Percentiles rank a stretch among this genome's conserved stretches.
Evolutionary conservation across 1,140 invertebrate species (phyloP).

Genomic region (Mya arenaria): DNA sequence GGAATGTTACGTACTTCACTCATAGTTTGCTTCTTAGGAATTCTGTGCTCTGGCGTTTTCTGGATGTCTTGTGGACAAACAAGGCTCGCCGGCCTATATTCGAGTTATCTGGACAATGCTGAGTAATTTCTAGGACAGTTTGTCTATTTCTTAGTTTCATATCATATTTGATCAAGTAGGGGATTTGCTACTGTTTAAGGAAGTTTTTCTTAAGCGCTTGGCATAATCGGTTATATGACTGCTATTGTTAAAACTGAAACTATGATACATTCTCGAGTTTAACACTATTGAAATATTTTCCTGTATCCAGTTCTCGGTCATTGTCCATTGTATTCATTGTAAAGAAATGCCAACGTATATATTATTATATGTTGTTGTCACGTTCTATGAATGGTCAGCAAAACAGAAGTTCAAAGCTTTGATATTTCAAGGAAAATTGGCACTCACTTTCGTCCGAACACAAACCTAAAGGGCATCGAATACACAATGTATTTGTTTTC

Average conservation of each 20-base stretch:
- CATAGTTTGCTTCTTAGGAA: background rate
- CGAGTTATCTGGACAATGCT: background rate
- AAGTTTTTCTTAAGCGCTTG: background rate
- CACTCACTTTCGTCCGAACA: too few relatives aligned
- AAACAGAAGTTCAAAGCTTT: background rate
- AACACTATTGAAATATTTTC: background rate
- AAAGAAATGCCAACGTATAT: background rate
- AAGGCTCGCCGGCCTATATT: slow-evolving; percentile 8
- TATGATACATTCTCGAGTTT: too few relatives aligned
- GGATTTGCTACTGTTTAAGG: background rate
- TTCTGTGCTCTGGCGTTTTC: slow-evolving; percentile 1
- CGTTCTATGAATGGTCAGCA: background rate
- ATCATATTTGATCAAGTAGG: background rate
- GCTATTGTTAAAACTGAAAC: too few relatives aligned
- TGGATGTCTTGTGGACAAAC: slow-evolving; percentile 29
- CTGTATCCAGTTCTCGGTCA: too few relatives aligned
- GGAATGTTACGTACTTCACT: slow-evolving; percentile 26
- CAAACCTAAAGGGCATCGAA: background rate
- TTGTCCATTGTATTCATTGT: too few relatives aligned
- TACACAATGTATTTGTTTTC: background rate
- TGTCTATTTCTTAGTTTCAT: background rate
- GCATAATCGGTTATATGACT: background rate
- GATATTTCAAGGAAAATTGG: background rate
- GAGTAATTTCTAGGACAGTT: background rate
- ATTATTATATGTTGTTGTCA: background rate